Evolutionary conservation across 1,140 invertebrate genomes (phyloP).

Genomic region (Drosophila oshimai): DNA sequence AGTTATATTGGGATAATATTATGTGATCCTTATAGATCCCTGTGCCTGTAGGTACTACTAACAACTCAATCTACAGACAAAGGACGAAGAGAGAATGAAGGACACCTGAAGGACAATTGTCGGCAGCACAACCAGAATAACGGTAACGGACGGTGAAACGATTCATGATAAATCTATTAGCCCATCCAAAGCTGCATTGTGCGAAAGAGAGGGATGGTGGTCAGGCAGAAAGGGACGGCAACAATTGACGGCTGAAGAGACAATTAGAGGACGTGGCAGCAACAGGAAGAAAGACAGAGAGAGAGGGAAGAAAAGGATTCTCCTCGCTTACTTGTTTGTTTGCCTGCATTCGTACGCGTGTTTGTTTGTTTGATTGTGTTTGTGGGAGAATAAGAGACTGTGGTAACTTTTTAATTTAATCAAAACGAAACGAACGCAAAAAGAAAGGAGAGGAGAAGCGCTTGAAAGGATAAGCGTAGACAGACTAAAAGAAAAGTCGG

Average conservation of each 20-base stretch:
- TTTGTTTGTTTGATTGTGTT: slow-evolving; percentile 1
- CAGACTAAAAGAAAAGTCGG: not conserved
- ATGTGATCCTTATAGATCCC: too few relatives aligned
- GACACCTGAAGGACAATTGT: slow-evolving; percentile 17
- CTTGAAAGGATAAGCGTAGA: slow-evolving; percentile 22
- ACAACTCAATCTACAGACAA: not conserved
- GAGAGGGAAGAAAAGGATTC: not conserved
- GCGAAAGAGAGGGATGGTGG: not conserved
- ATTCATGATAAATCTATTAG: slow-evolving; percentile 60
- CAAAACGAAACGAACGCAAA: slow-evolving; percentile 44
- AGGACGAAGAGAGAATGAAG: not conserved
- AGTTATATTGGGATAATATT: too few relatives aligned
- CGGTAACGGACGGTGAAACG: slow-evolving; percentile 45
- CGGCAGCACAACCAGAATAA: not conserved
- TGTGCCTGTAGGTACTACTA: too few relatives aligned
- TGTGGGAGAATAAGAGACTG: slow-evolving; percentile 8
- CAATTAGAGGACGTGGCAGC: slow-evolving; percentile 32
- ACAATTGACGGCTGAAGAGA: slow-evolving; percentile 39
- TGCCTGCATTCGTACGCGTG: not conserved
- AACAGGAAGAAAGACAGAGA: not conserved
- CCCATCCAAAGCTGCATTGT: slow-evolving; percentile 17
- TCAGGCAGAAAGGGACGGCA: not conserved
- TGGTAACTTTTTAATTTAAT: slow-evolving; percentile 60
- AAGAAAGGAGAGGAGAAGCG: not conserved
- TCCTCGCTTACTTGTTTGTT: slow-evolving; percentile 10